phyloP scores from a whole-genome alignment of 2,888 invertebrate species.

The Caenorhabditis zanzibari region DNA sequence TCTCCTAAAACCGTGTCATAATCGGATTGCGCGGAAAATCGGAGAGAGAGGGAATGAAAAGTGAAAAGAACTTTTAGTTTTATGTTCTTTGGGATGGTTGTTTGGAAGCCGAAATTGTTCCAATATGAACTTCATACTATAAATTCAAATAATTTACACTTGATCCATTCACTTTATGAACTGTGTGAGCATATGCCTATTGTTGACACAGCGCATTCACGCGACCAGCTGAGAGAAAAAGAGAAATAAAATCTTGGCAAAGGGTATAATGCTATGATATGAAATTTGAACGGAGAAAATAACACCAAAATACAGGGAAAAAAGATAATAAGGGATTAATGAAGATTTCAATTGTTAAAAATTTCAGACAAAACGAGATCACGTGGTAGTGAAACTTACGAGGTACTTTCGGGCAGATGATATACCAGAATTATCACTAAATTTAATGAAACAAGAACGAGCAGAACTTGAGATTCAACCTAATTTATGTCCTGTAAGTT shows the following conservation, averaged over 20 bases:
- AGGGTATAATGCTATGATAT: slow-evolving; percentile 41
- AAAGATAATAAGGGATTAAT: not conserved
- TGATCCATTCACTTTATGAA: slow-evolving; percentile 3
- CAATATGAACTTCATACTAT: not conserved
- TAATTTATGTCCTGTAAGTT: slow-evolving; percentile 60
- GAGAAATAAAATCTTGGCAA: slow-evolving; percentile 25
- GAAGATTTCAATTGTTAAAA: not conserved
- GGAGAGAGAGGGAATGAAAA: slow-evolving; percentile 1
- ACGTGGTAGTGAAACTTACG: slow-evolving; percentile 85
- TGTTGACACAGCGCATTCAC: slow-evolving; percentile 58
- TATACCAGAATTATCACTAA: slow-evolving; percentile 85
- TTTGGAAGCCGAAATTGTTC: not conserved
- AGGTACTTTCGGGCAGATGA: slow-evolving; percentile 86
- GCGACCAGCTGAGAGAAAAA: slow-evolving; percentile 40
- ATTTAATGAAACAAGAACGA: slow-evolving; percentile 74
- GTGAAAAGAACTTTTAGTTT: slow-evolving; percentile 32
- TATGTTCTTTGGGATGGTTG: slow-evolving; percentile 13
- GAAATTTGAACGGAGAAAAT: slow-evolving; percentile 21
- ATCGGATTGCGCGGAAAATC: slow-evolving; percentile 48
- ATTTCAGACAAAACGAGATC: slow-evolving; percentile 86
- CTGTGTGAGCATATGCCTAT: slow-evolving; percentile 33
- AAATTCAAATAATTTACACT: slow-evolving; percentile 34
- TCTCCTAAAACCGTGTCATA: slow-evolving; percentile 45
- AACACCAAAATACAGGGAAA: not conserved
- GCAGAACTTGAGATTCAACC: slow-evolving; percentile 66